phyloP scores from a whole-genome alignment of 1,140 invertebrate genomes.

The Coboldia fuscipes region DNA sequence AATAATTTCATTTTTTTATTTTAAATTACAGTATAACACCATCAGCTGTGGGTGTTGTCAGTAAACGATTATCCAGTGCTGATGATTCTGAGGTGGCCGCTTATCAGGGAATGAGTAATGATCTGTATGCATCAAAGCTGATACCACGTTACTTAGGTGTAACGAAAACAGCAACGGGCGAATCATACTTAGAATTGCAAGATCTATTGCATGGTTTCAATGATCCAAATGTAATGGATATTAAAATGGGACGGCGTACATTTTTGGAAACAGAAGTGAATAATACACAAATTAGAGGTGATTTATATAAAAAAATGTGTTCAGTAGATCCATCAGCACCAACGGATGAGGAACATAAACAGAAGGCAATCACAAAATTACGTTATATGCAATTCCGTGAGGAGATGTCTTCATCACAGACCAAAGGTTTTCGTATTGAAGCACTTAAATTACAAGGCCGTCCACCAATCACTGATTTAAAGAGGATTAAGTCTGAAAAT shows the following conservation, averaged over 20 bases:
- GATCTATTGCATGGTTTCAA: slow-evolving; percentile 67
- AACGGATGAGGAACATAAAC: slow-evolving; percentile 54
- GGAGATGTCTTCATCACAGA: slow-evolving; percentile 75
- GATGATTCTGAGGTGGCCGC: slow-evolving; percentile 62
- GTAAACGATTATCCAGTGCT: slow-evolving; percentile 56
- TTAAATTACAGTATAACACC: slow-evolving; percentile 52
- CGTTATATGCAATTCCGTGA: slow-evolving; percentile 93
- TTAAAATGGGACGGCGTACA: slow-evolving; percentile 81
- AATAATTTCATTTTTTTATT: too few species aligned
- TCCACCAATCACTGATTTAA: slow-evolving; percentile 50
- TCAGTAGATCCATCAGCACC: slow-evolving; percentile 71
- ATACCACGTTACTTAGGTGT: slow-evolving; percentile 75
- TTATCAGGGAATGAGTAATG: slow-evolving; percentile 60
- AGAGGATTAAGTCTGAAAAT: slow-evolving; percentile 49
- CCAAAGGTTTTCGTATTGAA: slow-evolving; percentile 88
- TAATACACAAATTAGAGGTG: slow-evolving; percentile 51
- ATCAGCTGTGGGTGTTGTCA: slow-evolving; percentile 80
- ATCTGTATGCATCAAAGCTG: slow-evolving; percentile 47
- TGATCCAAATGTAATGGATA: slow-evolving; percentile 78
- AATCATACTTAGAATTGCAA: slow-evolving; percentile 78
- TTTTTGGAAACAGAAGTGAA: slow-evolving; percentile 87
- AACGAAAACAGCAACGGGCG: slow-evolving; percentile 54
- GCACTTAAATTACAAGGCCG: slow-evolving; percentile 69
- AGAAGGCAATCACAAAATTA: slow-evolving; percentile 71
- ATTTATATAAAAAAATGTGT: slow-evolving; percentile 87